phyloP scores from a whole-genome alignment of 2,888 invertebrate genomes.

The Zhuqinia jingwanae region DNA sequence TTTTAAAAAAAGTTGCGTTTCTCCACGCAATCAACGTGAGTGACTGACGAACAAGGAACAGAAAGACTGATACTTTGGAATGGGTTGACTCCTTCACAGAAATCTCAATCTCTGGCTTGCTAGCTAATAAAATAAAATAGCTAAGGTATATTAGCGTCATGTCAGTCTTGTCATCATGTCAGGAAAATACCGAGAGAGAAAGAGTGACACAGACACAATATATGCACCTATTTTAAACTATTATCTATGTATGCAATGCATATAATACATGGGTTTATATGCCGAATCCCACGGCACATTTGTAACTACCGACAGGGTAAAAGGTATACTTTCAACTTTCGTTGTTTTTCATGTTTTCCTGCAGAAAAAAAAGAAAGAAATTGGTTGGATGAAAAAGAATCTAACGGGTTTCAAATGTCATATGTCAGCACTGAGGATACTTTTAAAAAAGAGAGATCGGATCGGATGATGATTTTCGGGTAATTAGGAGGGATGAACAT shows the following conservation, averaged over 20 bases:
- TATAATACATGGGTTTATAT: too few species aligned
- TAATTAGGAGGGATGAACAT: slow-evolving; percentile 3
- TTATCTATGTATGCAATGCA: too few species aligned
- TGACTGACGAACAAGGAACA: background rate
- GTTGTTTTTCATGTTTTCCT: slow-evolving; percentile 5
- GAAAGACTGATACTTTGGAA: background rate
- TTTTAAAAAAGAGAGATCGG: background rate
- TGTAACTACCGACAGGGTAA: too few species aligned
- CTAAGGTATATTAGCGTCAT: slow-evolving; percentile 37
- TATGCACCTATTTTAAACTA: too few species aligned
- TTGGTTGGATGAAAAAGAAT: background rate
- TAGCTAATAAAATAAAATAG: slow-evolving; percentile 39
- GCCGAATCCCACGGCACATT: too few species aligned
- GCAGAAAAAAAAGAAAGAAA: background rate
- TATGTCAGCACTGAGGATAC: background rate
- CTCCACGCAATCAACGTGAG: background rate
- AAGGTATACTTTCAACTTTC: too few species aligned
- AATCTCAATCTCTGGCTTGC: too few species aligned
- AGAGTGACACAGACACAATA: background rate
- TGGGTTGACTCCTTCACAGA: background rate
- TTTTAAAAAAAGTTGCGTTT: background rate
- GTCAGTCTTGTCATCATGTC: slow-evolving; percentile 31
- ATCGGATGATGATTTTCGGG: background rate
- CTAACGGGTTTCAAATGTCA: background rate
- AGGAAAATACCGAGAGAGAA: background rate